phyloP scores from a whole-genome alignment of 2,888 invertebrate species.

The Acholoe squamosa region DNA sequence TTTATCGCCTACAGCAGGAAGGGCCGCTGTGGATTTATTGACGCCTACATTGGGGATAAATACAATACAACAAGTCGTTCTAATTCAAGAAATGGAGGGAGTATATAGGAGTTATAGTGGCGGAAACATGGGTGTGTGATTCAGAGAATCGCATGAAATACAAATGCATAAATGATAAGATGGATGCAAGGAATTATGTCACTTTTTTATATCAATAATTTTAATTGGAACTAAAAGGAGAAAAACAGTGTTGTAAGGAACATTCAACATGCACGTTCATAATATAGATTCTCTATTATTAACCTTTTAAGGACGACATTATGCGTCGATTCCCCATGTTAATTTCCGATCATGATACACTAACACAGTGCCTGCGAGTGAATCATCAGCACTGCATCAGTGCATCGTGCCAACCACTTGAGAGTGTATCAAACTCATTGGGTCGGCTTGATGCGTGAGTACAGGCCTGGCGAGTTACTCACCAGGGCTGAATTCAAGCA shows the following conservation, averaged over 20 bases:
- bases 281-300: neutral
- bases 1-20: conserved; percentile 12
- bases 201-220: conserved; percentile 21
- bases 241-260: neutral
- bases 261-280: conserved; percentile 30
- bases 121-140: neutral
- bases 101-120: neutral
- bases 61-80: neutral
- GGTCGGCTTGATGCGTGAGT: too few relatives aligned
- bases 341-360: too few relatives aligned
- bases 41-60: neutral
- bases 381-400: too few relatives aligned
- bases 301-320: neutral
- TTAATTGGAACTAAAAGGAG: conserved; percentile 36
- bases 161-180: neutral
- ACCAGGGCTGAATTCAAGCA: too few relatives aligned
- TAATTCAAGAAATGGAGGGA: neutral
- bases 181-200: neutral
- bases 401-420: too few relatives aligned
- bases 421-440: too few relatives aligned
- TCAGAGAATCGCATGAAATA: neutral
- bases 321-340: too few relatives aligned
- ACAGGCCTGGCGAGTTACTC: too few relatives aligned
- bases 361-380: too few relatives aligned
- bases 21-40: conserved; percentile 26